Conservation (phyloP, 2,888 invertebrate genomes). For the Agriotes lineatus region DNA sequence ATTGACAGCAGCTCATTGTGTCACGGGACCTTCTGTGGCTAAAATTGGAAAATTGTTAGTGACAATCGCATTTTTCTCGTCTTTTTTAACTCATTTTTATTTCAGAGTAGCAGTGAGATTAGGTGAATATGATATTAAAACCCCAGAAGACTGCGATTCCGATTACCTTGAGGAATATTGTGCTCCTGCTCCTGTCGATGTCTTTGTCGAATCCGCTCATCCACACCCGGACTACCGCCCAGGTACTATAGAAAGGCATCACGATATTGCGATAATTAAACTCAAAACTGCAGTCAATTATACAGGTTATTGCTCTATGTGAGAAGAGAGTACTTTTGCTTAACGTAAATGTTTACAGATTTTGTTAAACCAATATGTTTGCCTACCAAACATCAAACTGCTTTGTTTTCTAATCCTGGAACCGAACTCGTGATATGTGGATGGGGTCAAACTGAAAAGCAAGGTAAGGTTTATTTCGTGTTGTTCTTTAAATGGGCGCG, state of each 20-base stretch:
- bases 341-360: too few relatives aligned
- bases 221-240: constrained; percentile 56
- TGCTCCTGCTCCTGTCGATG: constrained; percentile 54
- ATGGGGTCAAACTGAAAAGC: constrained; percentile 73
- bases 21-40: constrained; percentile 44
- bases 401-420: constrained; percentile 54
- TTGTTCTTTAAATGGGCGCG: too few relatives aligned
- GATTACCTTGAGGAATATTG: constrained; percentile 52
- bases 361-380: constrained; percentile 74
- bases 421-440: constrained; percentile 71
- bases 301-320: constrained; percentile 62
- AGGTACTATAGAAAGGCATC: constrained; percentile 43
- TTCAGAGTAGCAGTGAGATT: constrained; percentile 70
- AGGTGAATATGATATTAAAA: constrained; percentile 76
- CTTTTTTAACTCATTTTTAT: constrained; percentile 18
- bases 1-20: constrained; percentile 64
- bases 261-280: constrained; percentile 67
- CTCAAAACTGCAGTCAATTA: constrained; percentile 65
- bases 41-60: constrained; percentile 54
- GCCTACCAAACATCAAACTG: constrained; percentile 59
- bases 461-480: neutral
- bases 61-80: neutral
- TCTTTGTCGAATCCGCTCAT: constrained; percentile 54
- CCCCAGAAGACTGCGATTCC: constrained; percentile 71
- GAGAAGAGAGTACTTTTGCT: too few relatives aligned